Evolutionary conservation across 1,140 invertebrate species (phyloP).

Genomic region (Ylistrum balloti): DNA sequence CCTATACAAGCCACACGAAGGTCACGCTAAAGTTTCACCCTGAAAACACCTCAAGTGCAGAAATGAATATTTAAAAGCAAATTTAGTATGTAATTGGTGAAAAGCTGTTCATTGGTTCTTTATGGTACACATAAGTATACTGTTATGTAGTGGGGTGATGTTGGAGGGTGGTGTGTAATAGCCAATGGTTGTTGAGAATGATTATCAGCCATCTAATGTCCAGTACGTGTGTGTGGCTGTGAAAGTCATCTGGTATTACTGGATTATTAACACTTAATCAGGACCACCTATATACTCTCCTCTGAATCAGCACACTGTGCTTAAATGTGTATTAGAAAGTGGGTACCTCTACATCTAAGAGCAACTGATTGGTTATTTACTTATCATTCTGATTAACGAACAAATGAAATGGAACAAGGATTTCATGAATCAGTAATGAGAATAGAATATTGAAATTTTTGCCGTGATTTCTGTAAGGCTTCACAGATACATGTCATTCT

Average conservation of each 20-base stretch:
- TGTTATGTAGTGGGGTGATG: too few species aligned
- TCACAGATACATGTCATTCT: background rate
- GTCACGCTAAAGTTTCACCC: conserved; percentile 1
- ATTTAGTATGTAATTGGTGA: background rate
- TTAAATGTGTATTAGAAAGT: too few species aligned
- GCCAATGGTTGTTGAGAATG: background rate
- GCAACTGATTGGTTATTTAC: too few species aligned
- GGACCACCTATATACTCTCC: background rate
- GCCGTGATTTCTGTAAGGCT: too few species aligned
- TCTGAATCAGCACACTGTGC: too few species aligned
- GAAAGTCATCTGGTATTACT: background rate
- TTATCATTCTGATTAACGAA: background rate
- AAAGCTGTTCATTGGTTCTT: background rate
- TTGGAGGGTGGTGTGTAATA: background rate
- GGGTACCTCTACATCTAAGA: too few species aligned
- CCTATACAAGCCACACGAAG: background rate
- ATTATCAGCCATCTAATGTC: background rate
- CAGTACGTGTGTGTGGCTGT: background rate
- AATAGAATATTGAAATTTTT: background rate
- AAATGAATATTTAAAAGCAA: background rate
- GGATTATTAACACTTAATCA: background rate
- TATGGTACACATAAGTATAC: too few species aligned
- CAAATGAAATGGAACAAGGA: too few species aligned
- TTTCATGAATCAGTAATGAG: background rate
- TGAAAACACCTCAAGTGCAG: background rate